Conservation (phyloP, 2,888 invertebrate genomes). For the Scaptomyza reducta region DNA sequence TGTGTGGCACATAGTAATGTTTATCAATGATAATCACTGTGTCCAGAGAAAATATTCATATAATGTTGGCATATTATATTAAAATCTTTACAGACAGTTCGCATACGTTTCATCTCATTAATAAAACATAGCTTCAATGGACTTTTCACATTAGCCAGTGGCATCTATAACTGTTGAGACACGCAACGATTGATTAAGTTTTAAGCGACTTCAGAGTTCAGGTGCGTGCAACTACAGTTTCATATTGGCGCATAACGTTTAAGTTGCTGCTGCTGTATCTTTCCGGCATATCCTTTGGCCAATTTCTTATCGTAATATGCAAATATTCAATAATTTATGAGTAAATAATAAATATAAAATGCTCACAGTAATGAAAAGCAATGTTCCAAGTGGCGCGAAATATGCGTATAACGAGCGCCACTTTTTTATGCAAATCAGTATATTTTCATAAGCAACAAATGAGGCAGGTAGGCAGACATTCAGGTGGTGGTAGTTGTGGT, state of each 20-base stretch:
- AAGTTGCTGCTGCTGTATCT: not conserved
- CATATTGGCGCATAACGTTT: not conserved
- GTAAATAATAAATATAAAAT: conserved; percentile 54
- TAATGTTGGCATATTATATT: not conserved
- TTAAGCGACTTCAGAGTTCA: not conserved
- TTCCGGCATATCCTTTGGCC: not conserved
- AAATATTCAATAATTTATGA: conserved; percentile 57
- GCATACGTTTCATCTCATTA: not conserved
- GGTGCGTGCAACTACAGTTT: too few relatives aligned
- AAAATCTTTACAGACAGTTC: not conserved
- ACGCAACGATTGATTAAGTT: not conserved
- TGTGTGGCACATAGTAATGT: not conserved
- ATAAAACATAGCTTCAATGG: not conserved
- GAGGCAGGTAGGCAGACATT: conserved; percentile 34
- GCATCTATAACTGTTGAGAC: not conserved
- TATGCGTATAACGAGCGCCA: conserved; percentile 68
- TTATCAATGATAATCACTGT: not conserved
- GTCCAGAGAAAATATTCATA: not conserved
- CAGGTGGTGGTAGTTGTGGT: conserved; percentile 9
- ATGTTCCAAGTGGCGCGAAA: conserved; percentile 54
- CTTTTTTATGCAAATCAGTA: conserved; percentile 67
- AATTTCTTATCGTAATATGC: conserved; percentile 43
- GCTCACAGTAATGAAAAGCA: conserved; percentile 32
- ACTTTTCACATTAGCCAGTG: not conserved
- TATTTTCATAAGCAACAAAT: conserved; percentile 60